A percentile compares a stretch with the other conserved stretches of the same genome.
Conservation (phyloP, 2,888 invertebrate genomes). For the Cheilosia variabilis region DNA sequence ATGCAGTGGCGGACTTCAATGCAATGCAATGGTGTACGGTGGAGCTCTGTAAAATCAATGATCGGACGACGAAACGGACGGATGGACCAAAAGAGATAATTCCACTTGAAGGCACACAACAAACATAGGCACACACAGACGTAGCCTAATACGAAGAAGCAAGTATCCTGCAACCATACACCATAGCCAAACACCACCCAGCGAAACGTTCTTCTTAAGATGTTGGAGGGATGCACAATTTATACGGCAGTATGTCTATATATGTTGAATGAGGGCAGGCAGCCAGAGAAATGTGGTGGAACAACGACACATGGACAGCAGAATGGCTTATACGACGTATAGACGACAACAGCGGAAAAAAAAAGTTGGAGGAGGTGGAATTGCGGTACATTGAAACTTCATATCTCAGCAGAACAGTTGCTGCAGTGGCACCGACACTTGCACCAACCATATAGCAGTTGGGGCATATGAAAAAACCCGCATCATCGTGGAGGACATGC, state of each 20-base stretch:
- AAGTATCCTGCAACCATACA: slow-evolving; percentile 28
- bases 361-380: slow-evolving; percentile 61
- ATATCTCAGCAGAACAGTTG: slow-evolving; percentile 76
- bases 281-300: slow-evolving; percentile 66
- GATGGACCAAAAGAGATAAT: slow-evolving; percentile 71
- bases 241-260: slow-evolving; percentile 46
- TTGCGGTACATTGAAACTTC: slow-evolving; percentile 76
- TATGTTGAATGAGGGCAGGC: slow-evolving; percentile 55
- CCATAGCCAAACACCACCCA: slow-evolving; percentile 19
- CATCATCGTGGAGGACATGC: slow-evolving; percentile 74
- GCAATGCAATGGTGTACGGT: slow-evolving; percentile 30
- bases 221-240: slow-evolving; percentile 59
- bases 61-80: slow-evolving; percentile 70
- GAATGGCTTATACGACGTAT: slow-evolving; percentile 35
- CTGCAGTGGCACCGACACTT: slow-evolving; percentile 74
- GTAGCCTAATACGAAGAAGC: slow-evolving; percentile 47
- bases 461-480: slow-evolving; percentile 69
- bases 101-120: slow-evolving; percentile 72
- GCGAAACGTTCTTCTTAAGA: slow-evolving; percentile 72
- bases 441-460: slow-evolving; percentile 45
- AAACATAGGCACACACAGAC: slow-evolving; percentile 60
- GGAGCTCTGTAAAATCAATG: slow-evolving; percentile 66
- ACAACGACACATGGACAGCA: slow-evolving; percentile 65
- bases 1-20: slow-evolving; percentile 48
- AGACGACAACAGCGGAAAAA: slow-evolving; percentile 46